These are phyloP conservation scores for Megaleporinus macrocephalus DNA, from an alignment of 2,113 vertebrate genomes.

Conservation along the genomic window DNA sequence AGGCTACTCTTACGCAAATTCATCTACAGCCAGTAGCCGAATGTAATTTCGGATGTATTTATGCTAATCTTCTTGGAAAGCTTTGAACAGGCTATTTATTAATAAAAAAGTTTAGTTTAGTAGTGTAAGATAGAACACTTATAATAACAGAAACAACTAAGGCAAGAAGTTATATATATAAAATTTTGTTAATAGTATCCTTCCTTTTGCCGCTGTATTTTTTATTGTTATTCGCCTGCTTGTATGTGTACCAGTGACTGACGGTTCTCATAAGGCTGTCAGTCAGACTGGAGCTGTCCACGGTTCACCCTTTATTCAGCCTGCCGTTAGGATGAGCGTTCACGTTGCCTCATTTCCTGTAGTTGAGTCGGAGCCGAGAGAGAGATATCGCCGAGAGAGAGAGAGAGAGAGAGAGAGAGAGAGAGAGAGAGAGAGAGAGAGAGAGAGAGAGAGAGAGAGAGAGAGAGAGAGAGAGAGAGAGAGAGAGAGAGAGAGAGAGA, in stretches of 20 bases:
- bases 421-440: slow-evolving; percentile 68
- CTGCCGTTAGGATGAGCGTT: slow-evolving; percentile 62
- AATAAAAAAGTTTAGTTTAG: background rate
- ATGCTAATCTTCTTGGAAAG: background rate
- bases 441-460: slow-evolving; percentile 66
- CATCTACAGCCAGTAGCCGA: background rate
- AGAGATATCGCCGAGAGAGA: slow-evolving; percentile 64
- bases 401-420: slow-evolving; percentile 66
- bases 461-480: slow-evolving; percentile 55
- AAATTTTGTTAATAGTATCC: background rate
- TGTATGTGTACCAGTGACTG: background rate
- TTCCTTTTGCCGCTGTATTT: background rate
- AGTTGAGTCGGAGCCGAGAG: slow-evolving; percentile 65
- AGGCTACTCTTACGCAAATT: background rate
- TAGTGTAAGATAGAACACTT: background rate
- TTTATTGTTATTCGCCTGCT: background rate
- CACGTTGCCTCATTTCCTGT: slow-evolving; percentile 80
- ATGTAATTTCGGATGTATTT: background rate
- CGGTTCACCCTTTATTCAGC: slow-evolving; percentile 55
- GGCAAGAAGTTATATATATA: background rate
- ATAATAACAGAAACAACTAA: background rate
- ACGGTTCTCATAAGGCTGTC: slow-evolving; percentile 48
- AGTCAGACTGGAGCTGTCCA: slow-evolving; percentile 59
- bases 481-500: slow-evolving; percentile 65
- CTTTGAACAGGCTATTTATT: background rate